Conservation (phyloP, 2,113 vertebrate species). For the Chaetorhynchus papuensis region DNA sequence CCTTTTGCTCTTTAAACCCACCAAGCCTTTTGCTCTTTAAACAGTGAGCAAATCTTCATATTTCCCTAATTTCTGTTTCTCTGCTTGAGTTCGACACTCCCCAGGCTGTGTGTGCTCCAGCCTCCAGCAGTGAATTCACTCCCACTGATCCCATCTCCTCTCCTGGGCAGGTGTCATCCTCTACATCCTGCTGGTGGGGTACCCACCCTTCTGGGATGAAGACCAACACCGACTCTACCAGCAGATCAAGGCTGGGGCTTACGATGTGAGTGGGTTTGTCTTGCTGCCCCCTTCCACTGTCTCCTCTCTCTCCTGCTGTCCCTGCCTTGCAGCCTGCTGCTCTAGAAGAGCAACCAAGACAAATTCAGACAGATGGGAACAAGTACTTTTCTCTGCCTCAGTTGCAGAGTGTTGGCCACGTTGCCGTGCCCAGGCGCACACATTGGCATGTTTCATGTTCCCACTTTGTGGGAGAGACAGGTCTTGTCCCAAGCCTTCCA, state of each 20-base stretch:
- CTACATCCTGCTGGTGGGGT: slow-evolving; percentile 95
- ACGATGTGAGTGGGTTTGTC: slow-evolving; percentile 82
- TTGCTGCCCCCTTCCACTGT: neutral
- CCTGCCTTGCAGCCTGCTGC: neutral
- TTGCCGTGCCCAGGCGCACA: neutral
- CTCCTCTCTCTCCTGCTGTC: neutral
- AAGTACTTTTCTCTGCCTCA: neutral
- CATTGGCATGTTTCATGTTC: neutral
- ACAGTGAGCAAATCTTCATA: neutral
- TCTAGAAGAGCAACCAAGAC: neutral
- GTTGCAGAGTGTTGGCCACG: accelerated
- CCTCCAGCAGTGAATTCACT: neutral
- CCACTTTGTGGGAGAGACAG: neutral
- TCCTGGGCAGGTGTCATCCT: slow-evolving; percentile 88
- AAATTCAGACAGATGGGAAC: neutral
- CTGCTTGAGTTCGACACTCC: neutral
- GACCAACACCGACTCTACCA: slow-evolving; percentile 97
- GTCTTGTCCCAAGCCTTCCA: neutral
- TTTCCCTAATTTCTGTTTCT: neutral
- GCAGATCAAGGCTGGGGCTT: slow-evolving; percentile 97
- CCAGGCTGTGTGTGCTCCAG: neutral
- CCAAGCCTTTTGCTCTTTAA: neutral
- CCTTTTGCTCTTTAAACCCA: neutral
- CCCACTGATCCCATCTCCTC: neutral
- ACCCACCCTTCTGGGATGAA: slow-evolving; percentile 98